Evolutionary conservation across 2,888 invertebrate species (phyloP).

Genomic region (Eudemis profundana): DNA sequence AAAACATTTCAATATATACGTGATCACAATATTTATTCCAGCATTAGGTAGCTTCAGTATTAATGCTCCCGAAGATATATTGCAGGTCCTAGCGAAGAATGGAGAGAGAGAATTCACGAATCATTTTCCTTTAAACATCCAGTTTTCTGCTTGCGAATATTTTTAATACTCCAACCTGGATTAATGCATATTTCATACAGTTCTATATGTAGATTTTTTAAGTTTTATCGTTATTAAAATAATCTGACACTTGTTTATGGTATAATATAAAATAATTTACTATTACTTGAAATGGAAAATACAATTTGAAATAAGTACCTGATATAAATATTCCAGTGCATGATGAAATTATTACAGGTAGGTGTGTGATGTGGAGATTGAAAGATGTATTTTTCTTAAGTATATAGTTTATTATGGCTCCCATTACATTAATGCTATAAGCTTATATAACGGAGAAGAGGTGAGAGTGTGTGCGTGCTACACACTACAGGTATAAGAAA

Average conservation of each 20-base stretch:
- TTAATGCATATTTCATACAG: constrained; percentile 35
- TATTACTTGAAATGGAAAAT: not conserved
- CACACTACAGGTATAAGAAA: no score
- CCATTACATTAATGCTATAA: no score
- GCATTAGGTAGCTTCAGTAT: constrained; percentile 43
- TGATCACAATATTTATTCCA: constrained; percentile 47
- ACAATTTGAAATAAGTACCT: no score
- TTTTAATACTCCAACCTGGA: constrained; percentile 16
- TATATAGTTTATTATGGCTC: no score
- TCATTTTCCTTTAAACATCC: constrained; percentile 48
- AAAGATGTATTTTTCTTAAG: no score
- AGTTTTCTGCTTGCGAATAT: not conserved
- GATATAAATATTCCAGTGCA: no score
- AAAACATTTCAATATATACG: constrained; percentile 45
- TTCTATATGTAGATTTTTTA: constrained; percentile 12
- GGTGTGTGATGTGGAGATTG: no score
- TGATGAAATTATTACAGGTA: no score
- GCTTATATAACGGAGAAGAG: no score
- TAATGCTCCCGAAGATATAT: constrained; percentile 52
- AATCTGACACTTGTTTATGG: constrained; percentile 3
- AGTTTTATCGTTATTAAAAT: constrained; percentile 22
- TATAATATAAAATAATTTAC: not conserved
- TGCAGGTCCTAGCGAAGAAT: constrained; percentile 47
- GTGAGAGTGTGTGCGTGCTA: no score
- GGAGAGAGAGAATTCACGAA: constrained; percentile 52